Percentiles rank a stretch among this genome's conserved stretches.
Evolutionary conservation across 2,113 vertebrate species (phyloP).

Genomic region (Sitta europaea): DNA sequence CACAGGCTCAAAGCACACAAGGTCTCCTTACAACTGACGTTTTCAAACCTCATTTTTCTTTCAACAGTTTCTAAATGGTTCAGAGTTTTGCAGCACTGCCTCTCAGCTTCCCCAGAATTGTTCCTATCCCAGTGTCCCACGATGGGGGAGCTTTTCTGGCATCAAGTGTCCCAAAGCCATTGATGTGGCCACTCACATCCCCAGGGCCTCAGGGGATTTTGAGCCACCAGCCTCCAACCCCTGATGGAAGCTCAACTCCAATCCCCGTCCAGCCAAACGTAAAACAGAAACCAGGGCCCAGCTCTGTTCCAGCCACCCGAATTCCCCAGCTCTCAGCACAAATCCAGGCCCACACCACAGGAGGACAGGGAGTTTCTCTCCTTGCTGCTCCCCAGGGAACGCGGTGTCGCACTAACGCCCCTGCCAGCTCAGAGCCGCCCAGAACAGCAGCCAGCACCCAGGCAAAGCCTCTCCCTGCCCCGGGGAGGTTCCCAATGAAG

Average conservation of each 20-base stretch:
- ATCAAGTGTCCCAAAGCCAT: background rate
- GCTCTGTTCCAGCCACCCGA: fast-evolving
- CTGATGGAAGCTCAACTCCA: background rate
- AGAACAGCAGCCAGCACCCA: background rate
- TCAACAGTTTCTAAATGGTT: background rate
- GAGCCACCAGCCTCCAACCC: background rate
- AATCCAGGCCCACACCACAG: fast-evolving
- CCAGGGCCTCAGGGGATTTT: background rate
- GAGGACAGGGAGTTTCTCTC: fast-evolving
- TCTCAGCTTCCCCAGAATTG: background rate
- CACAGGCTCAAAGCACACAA: background rate
- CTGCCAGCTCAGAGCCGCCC: background rate
- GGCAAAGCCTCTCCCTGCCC: background rate
- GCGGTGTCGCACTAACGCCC: fast-evolving
- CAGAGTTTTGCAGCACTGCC: background rate
- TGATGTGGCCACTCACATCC: background rate
- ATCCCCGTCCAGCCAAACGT: fast-evolving
- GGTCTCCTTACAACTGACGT: background rate
- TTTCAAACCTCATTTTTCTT: background rate
- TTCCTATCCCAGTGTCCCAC: background rate
- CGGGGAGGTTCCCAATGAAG: background rate
- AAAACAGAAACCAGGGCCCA: background rate
- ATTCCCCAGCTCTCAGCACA: background rate
- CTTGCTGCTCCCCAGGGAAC: background rate
- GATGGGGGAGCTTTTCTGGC: background rate